Base-by-base conservation (phyloP, 2,888 invertebrate genomes). In the Fabriciana adippe region DNA sequence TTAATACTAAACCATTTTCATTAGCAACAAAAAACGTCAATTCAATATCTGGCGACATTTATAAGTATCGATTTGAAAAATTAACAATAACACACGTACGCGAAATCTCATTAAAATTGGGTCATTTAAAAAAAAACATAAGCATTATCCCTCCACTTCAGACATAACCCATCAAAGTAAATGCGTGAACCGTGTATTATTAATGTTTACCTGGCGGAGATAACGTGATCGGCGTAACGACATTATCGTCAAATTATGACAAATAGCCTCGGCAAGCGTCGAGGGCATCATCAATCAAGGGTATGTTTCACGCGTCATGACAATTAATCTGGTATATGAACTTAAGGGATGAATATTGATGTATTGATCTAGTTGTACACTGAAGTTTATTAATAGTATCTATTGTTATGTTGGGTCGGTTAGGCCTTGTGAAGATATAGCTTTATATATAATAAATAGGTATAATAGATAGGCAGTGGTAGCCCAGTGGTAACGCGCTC, bases 191-290 rank as follows among this genome's bases (percentile, higher is more conserved):
- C 56, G 31, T 64, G 64, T 71, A 53, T 66, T 35, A 66, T 61
- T 65, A 65, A 64, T 71, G 67, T 66, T 65, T 66, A 60, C 53
- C 67, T 57, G 55, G 66, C 59, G 64, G 48, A 55, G 66, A 71
- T 73, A 69, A 65, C 72, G 64, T 65, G 69, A 66, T 64, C 65
- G 67, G 69, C 55, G 69, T 73, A 74, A 73, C 75, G 73, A 77
- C 81, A 83, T 85, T 81, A 81, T 75, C 79, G 79, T 82, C 83
- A 82, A 82, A 87, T 86, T 81, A 86, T 88, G 88, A 88, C 83
- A 81, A 83, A 88, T 86, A 75, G 79, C 76, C 74, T 72, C 75
- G 73, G 59, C 73, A 72, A 67, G 65, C 72, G 75, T 75, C 72
- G 74, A 74, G 66, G 56, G 64, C 67, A 73, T 71, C 78, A 82